Evolutionary conservation across 23 tunicate genomes (phyloP).

Genomic region (Styela plicata): DNA sequence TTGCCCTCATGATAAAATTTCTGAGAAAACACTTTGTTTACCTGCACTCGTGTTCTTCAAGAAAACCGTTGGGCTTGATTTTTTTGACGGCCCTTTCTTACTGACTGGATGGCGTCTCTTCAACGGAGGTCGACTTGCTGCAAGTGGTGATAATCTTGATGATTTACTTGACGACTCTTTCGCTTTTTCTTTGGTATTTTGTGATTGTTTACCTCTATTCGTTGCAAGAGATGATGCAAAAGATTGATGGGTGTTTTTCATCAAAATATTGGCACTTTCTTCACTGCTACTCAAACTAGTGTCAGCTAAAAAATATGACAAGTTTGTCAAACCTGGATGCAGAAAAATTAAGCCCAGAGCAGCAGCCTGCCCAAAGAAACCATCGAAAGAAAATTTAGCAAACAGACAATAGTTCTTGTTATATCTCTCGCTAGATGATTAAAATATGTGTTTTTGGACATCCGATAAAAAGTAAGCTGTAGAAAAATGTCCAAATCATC

Average conservation of each 20-base stretch:
- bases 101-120: conserved; percentile 74
- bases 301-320: background rate
- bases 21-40: no score
- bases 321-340: no score
- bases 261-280: background rate
- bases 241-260: background rate
- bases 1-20: no score
- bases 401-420: no score
- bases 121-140: conserved; percentile 8
- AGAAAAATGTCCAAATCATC: no score
- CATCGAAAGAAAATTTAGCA: no score
- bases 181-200: background rate
- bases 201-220: background rate
- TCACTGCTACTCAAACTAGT: background rate
- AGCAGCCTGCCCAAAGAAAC: no score
- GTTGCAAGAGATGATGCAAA: background rate
- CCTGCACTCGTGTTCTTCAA: conserved; percentile 37
- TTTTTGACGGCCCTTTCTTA: conserved; percentile 56
- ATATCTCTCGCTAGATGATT: no score
- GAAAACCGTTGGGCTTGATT: conserved; percentile 51
- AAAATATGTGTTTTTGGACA: no score
- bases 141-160: background rate
- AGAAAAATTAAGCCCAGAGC: no score
- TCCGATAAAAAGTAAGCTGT: no score
- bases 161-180: background rate